Conservation (phyloP, 2,888 invertebrate genomes). For the Pristionchus exspectatus region DNA sequence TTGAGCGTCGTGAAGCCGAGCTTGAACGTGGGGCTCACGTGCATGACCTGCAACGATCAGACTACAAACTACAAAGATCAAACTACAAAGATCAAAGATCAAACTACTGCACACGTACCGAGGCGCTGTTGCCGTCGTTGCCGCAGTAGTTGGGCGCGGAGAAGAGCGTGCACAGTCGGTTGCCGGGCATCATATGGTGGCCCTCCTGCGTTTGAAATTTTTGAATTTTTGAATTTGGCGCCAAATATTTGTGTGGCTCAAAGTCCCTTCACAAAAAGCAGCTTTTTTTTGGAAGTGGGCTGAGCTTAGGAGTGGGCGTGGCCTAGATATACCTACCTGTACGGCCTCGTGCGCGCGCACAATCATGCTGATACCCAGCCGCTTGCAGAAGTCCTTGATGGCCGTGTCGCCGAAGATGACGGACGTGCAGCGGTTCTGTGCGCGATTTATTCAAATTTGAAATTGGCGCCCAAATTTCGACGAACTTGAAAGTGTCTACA, state of each 20-base stretch:
- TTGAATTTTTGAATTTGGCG: background rate
- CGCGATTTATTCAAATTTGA: background rate
- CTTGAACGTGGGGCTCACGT: slow-evolving; percentile 7
- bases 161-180: slow-evolving; percentile 71
- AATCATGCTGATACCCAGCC: slow-evolving; percentile 67
- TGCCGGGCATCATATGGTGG: slow-evolving; percentile 64
- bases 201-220: slow-evolving; percentile 59
- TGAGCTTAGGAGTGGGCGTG: background rate
- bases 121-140: slow-evolving; percentile 70
- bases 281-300: background rate
- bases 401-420: slow-evolving; percentile 65
- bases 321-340: slow-evolving; percentile 49
- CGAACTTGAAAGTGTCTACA: background rate
- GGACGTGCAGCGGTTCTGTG: slow-evolving; percentile 64
- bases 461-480: background rate
- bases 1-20: slow-evolving; percentile 52
- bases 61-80: background rate
- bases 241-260: background rate
- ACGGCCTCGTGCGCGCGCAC: slow-evolving; percentile 74
- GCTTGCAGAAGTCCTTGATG: slow-evolving; percentile 62
- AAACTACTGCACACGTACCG: slow-evolving; percentile 59
- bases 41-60: slow-evolving; percentile 22
- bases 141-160: slow-evolving; percentile 76
- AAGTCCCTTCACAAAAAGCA: background rate
- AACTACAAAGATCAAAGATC: background rate